Evolutionary conservation across 1,140 invertebrate genomes (phyloP).

Genomic region (Adoxophyes honmai): DNA sequence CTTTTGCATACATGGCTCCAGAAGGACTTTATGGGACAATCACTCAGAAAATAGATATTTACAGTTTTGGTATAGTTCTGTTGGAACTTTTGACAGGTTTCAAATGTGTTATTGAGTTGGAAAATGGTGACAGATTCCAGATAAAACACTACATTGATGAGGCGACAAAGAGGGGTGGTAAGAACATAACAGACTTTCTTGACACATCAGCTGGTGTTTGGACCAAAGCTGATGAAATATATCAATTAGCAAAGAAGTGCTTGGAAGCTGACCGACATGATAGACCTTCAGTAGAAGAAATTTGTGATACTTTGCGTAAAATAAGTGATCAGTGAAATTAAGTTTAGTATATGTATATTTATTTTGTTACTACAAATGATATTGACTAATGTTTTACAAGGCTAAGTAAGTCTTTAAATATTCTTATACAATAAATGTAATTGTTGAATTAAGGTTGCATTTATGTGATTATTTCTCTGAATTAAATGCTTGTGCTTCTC

Average conservation of each 20-base stretch:
- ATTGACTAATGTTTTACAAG: too few species aligned
- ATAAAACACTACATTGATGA: conserved; percentile 60
- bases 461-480: too few species aligned
- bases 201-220: conserved; percentile 43
- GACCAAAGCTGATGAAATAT: conserved; percentile 50
- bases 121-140: conserved; percentile 42
- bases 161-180: conserved; percentile 28
- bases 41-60: conserved; percentile 86
- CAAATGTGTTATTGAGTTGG: conserved; percentile 74
- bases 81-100: conserved; percentile 84
- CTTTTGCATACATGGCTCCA: conserved; percentile 86
- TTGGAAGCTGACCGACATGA: conserved; percentile 40
- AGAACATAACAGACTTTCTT: conserved; percentile 39
- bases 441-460: too few species aligned
- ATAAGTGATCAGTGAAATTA: conserved; percentile 19
- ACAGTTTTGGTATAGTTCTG: conserved; percentile 87
- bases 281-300: conserved; percentile 47
- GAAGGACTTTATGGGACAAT: conserved; percentile 85
- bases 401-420: too few species aligned
- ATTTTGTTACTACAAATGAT: too few species aligned
- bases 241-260: conserved; percentile 43
- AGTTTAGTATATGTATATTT: too few species aligned
- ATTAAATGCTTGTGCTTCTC: not conserved
- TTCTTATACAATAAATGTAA: too few species aligned
- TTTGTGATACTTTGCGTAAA: conserved; percentile 40